phyloP scores from a whole-genome alignment of 2,888 invertebrate genomes.

The Cremastinae sp. region DNA sequence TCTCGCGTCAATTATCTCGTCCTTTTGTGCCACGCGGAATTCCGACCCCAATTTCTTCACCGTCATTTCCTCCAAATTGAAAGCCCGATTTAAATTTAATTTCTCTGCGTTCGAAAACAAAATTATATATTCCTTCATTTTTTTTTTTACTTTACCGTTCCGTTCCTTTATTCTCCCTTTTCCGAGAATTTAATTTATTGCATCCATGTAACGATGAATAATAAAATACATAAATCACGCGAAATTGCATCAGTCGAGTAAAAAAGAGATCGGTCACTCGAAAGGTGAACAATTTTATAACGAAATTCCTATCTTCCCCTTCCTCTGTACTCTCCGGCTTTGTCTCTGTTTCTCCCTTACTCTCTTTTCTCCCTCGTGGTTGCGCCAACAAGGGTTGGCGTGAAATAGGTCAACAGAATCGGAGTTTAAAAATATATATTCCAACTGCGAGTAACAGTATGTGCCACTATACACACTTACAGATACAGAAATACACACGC shows the following conservation, averaged over 20 bases:
- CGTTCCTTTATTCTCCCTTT: too few relatives aligned
- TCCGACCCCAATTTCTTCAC: not conserved
- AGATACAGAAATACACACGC: constrained; percentile 49
- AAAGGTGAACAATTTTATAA: constrained; percentile 45
- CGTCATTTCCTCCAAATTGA: too few relatives aligned
- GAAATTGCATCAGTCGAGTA: not conserved
- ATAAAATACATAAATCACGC: not conserved
- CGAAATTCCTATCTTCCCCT: constrained; percentile 30
- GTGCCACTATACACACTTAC: constrained; percentile 64
- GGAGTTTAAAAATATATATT: constrained; percentile 57
- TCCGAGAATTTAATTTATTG: too few relatives aligned
- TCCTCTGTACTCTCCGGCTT: too few relatives aligned
- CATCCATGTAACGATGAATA: not conserved
- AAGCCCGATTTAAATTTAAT: too few relatives aligned
- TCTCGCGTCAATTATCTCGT: constrained; percentile 29
- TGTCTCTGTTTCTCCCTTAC: constrained; percentile 10
- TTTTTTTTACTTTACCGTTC: too few relatives aligned
- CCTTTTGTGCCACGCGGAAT: constrained; percentile 14
- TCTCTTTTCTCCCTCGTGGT: constrained; percentile 10
- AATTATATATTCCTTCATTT: not conserved
- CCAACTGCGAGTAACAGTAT: constrained; percentile 60
- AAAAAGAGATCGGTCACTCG: constrained; percentile 17
- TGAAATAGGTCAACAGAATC: constrained; percentile 59
- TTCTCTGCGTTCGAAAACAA: not conserved
- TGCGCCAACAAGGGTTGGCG: constrained; percentile 26